Evolutionary conservation across 2,888 invertebrate genomes (phyloP).

Genomic region (Fragum fragum): DNA sequence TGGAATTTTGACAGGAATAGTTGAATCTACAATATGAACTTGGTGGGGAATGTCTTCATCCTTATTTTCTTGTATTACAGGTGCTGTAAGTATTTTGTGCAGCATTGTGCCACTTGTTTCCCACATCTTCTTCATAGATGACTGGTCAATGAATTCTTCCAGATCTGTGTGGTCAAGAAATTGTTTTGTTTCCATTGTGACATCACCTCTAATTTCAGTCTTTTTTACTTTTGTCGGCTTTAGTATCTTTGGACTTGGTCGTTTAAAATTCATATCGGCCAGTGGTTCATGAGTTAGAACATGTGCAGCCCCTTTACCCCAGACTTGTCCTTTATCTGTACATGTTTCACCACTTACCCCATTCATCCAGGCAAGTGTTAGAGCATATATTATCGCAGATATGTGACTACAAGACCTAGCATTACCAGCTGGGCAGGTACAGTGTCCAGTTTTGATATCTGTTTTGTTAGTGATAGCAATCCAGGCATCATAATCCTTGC

Average conservation of each 20-base stretch:
- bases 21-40: conserved; percentile 3
- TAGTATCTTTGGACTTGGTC: conserved; percentile 8
- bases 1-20: background rate
- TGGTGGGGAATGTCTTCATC: background rate
- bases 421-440: conserved; percentile 41
- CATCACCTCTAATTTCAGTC: background rate
- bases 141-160: conserved; percentile 1
- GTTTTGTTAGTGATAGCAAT: conserved; percentile 14
- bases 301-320: conserved; percentile 38
- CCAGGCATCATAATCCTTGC: conserved; percentile 35
- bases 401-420: conserved; percentile 44
- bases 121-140: conserved; percentile 11
- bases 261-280: conserved; percentile 21
- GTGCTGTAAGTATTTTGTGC: conserved; percentile 34
- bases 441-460: conserved; percentile 25
- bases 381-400: conserved; percentile 43
- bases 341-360: conserved; percentile 44
- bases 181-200: conserved; percentile 25
- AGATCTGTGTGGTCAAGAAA: conserved; percentile 29
- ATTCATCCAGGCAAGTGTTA: conserved; percentile 35
- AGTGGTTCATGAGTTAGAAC: conserved; percentile 21
- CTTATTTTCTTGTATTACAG: background rate
- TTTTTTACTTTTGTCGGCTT: background rate
- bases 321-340: conserved; percentile 36
- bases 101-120: conserved; percentile 38